Percentiles rank a stretch among this genome's conserved stretches.
Evolutionary conservation across 1,140 invertebrate genomes (phyloP).

Genomic region (Nephila pilipes): DNA sequence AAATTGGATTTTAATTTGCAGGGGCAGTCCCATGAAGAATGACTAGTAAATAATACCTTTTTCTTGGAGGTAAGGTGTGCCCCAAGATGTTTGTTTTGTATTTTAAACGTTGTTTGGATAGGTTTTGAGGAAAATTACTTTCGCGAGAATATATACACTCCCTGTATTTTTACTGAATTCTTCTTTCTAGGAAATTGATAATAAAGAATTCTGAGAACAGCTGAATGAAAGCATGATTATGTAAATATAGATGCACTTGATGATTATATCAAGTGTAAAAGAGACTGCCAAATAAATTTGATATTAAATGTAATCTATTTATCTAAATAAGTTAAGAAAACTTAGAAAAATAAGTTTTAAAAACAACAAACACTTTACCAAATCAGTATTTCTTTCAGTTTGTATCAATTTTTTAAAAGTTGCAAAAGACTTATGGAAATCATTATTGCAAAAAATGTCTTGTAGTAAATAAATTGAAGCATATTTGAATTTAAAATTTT

Average conservation of each 20-base stretch:
- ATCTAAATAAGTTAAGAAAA: no score
- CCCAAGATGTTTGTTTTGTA: not conserved
- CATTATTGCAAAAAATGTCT: no score
- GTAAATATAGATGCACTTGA: not conserved
- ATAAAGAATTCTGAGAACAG: not conserved
- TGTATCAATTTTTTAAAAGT: no score
- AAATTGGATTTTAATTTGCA: constrained; percentile 49
- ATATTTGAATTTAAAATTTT: no score
- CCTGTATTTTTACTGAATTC: not conserved
- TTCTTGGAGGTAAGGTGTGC: not conserved
- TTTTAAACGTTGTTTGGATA: not conserved
- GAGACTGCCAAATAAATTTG: no score
- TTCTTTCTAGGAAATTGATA: not conserved
- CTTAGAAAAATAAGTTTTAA: no score
- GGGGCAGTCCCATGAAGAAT: constrained; percentile 27
- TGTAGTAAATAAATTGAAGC: no score
- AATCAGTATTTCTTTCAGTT: no score
- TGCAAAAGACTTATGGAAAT: no score
- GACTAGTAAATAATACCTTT: not conserved
- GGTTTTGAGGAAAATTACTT: not conserved
- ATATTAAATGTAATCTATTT: no score
- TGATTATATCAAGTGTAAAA: not conserved
- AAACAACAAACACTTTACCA: no score
- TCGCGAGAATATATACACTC: not conserved
- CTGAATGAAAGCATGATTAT: not conserved